A percentile compares a stretch with the other conserved stretches of the same genome.
Conservation (phyloP, 2,113 vertebrate species). For the Corythornis vintsioides region DNA sequence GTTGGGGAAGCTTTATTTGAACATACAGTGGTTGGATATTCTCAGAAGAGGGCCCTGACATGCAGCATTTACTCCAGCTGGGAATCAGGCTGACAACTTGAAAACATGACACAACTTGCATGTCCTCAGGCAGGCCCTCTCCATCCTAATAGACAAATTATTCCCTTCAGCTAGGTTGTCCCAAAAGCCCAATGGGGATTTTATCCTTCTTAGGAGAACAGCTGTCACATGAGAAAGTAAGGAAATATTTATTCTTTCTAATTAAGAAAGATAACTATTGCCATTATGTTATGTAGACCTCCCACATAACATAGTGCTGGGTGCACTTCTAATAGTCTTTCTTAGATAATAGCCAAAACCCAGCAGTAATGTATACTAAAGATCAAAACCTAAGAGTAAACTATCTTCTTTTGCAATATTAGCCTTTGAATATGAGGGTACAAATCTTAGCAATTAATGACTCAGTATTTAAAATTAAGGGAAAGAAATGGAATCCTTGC, state of each 20-base stretch:
- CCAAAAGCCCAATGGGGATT: constrained; percentile 18
- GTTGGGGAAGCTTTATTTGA: background rate
- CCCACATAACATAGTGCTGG: background rate
- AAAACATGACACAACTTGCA: background rate
- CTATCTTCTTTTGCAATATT: background rate
- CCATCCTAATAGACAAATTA: background rate
- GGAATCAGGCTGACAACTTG: background rate
- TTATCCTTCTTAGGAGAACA: constrained; percentile 20
- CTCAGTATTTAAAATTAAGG: constrained; percentile 35
- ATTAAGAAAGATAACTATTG: constrained; percentile 54
- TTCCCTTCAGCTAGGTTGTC: background rate
- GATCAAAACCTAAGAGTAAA: constrained; percentile 1
- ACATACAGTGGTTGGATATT: background rate
- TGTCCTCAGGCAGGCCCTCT: background rate
- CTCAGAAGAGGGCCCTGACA: background rate
- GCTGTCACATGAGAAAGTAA: constrained; percentile 39
- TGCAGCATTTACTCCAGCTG: background rate
- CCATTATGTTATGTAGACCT: constrained; percentile 42
- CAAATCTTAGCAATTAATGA: constrained; percentile 9
- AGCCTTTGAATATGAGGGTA: background rate
- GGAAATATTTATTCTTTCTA: constrained; percentile 53
- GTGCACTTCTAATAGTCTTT: background rate
- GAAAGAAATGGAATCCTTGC: constrained; percentile 23
- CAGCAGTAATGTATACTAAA: background rate
- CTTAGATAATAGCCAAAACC: background rate